Conservation (phyloP, 2,113 vertebrate genomes). For the Microcebus griseorufus region DNA sequence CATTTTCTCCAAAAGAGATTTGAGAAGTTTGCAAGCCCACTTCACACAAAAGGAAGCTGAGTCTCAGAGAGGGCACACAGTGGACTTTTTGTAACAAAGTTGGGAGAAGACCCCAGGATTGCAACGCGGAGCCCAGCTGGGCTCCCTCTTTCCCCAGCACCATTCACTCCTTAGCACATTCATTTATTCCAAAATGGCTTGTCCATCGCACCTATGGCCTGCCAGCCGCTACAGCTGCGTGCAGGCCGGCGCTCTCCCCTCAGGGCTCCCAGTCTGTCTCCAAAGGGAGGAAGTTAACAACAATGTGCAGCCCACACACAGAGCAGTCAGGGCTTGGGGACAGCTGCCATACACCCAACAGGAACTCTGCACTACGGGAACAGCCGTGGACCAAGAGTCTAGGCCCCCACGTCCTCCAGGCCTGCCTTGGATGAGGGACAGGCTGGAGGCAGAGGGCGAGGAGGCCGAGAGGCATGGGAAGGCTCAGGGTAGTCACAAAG, state of each 20-base stretch:
- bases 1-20: background rate
- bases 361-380: background rate
- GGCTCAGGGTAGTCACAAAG: background rate
- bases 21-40: background rate
- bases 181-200: background rate
- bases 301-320: background rate
- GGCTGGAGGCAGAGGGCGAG: background rate
- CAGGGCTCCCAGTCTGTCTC: background rate
- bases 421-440: background rate
- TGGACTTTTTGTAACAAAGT: accelerated
- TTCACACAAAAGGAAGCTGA: background rate
- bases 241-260: background rate
- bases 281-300: background rate
- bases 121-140: background rate
- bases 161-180: background rate
- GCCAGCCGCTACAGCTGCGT: background rate
- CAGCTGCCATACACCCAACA: background rate
- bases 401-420: background rate
- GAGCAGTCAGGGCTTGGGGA: background rate
- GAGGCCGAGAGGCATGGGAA: accelerated
- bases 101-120: background rate
- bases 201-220: no score
- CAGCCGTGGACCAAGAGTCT: background rate
- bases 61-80: background rate
- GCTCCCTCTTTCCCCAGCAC: background rate